Evolutionary conservation across 2,113 vertebrate genomes (phyloP), one percentile per base, ranked within the genome.

Genomic region (Epinephelus moara): DNA sequence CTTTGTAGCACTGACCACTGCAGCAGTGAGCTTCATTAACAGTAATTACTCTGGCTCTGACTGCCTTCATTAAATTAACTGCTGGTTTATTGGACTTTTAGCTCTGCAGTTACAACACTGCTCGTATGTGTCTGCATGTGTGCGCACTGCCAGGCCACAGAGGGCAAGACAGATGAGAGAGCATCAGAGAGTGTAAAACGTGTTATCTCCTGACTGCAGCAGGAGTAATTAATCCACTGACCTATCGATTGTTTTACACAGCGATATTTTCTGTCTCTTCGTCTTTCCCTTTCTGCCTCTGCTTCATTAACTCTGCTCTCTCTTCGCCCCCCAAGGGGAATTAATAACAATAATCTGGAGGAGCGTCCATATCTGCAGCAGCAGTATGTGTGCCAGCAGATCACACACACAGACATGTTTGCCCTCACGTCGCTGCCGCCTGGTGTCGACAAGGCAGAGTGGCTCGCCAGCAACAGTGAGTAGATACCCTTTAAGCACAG

Each of bases 401-500:
- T 96, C 85, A 82, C 90, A 15, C 85, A 90, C 66, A 78, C 90
- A 1, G 91, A 96, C 76, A 83, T 96, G 67, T 40, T 76, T 7
- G 73, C 83, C 23, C 92, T 96, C 75, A 89, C 89, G 0, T 80
- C 80, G 0, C 90, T 96, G 33, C 96, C 96, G 6, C 92, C 92
- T 9, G 94, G 94, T 3, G 62, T 96, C 4, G 95, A 96, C 87
- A 81, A 75, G 63, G 87, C 95, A 0, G 96, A 96, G 92, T 96
- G 95, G 96, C 91, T 96, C 0, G 95, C 96, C 88, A 94, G 91
- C 80, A 95, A 96, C 88, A 94, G 96, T 96, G 73, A 93, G 95
- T 87, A 18, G 37, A 57, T 30, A 45, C n/a, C 62, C 37, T 18
- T 62, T 49, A 37, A 78, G 63, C 6, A 45, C 19, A 62, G 45